A percentile compares a stretch with the other conserved stretches of the same genome.
phyloP scores from a whole-genome alignment of 2,888 invertebrate genomes.

The Drosophila maculinotata region DNA sequence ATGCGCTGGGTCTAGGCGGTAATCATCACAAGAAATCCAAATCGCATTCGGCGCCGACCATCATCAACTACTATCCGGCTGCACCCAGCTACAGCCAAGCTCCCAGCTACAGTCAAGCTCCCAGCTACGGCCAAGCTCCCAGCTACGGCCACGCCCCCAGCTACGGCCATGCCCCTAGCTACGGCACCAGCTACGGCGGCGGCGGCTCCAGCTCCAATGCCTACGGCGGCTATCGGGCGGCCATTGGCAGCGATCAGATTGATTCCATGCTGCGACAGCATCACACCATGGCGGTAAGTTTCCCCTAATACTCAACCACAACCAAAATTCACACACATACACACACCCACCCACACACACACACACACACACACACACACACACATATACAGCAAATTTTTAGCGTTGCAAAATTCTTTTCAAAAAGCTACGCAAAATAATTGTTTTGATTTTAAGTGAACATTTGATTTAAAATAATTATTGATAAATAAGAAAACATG shows the following conservation, averaged over 20 bases:
- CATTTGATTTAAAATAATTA: too few species aligned
- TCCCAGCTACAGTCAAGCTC: constrained; percentile 18
- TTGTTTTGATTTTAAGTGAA: too few species aligned
- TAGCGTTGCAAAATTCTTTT: not conserved
- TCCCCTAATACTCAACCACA: not conserved
- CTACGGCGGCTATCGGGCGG: constrained; percentile 73
- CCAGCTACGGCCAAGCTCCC: constrained; percentile 25
- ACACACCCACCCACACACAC: not conserved
- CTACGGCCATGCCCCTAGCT: constrained; percentile 13
- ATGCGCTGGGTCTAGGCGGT: constrained; percentile 55
- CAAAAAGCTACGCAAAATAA: too few species aligned
- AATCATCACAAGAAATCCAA: constrained; percentile 59
- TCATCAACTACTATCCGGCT: constrained; percentile 71
- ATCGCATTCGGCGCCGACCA: constrained; percentile 32
- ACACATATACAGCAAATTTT: constrained; percentile 8
- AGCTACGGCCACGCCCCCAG: constrained; percentile 13
- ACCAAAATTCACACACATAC: constrained; percentile 26
- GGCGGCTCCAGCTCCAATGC: constrained; percentile 27
- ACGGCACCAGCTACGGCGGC: constrained; percentile 34
- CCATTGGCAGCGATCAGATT: constrained; percentile 74
- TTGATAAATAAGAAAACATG: too few species aligned
- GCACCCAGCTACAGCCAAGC: constrained; percentile 12
- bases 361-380: constrained; percentile 4
- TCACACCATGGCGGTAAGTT: constrained; percentile 72
- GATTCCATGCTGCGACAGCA: constrained; percentile 75